These are phyloP conservation scores for Chelonia mydas DNA, from an alignment of 2,797 vertebrate species.

Conservation along the genomic window DNA sequence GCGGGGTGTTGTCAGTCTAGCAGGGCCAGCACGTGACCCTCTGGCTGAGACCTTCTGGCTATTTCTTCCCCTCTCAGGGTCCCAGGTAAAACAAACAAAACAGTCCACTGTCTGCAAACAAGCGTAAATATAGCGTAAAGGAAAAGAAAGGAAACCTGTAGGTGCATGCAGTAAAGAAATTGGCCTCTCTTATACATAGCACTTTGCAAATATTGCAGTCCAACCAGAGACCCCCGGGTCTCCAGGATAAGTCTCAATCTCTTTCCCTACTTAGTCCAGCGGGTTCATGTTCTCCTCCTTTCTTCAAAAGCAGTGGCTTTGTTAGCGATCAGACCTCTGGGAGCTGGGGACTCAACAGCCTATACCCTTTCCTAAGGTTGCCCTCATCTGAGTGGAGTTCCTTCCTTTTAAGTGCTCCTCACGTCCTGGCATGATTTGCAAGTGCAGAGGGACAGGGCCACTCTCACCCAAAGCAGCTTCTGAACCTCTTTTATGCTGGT, in stretches of 20 bases:
- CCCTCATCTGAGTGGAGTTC: neutral
- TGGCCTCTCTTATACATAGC: neutral
- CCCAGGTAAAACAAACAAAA: neutral
- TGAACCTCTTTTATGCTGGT: neutral
- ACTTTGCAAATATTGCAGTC: neutral
- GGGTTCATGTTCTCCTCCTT: neutral
- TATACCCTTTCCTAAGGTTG: neutral
- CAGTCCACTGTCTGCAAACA: neutral
- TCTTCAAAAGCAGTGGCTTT: neutral
- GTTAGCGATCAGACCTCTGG: neutral
- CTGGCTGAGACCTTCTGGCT: neutral
- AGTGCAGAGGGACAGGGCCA: neutral
- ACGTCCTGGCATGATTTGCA: neutral
- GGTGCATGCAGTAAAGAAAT: neutral
- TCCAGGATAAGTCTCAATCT: neutral
- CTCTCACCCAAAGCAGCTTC: neutral
- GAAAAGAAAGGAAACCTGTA: neutral
- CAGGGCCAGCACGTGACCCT: neutral
- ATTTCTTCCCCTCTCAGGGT: neutral
- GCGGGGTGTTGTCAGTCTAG: neutral
- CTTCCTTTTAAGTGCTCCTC: neutral
- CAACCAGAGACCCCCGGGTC: neutral
- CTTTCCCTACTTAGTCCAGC: neutral
- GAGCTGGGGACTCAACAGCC: too few species aligned
- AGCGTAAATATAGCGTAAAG: neutral